Percentiles rank a stretch among this genome's conserved stretches.
Evolutionary conservation across 2,113 vertebrate genomes (phyloP).

Genomic region (Myocastor coypus): DNA sequence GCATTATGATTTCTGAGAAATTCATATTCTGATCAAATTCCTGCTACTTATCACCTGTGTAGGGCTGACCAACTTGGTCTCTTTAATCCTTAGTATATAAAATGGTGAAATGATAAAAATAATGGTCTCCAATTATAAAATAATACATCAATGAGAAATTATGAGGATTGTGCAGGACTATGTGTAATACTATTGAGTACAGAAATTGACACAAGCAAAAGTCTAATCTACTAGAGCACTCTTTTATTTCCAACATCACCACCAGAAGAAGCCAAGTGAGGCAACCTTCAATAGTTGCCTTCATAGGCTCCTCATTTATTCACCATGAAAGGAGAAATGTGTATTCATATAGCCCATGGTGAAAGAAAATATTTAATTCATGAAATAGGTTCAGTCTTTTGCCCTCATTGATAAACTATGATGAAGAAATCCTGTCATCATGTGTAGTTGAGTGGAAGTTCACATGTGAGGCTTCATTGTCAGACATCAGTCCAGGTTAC

Average conservation of each 20-base stretch:
- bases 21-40: background rate
- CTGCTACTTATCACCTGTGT: background rate
- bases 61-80: background rate
- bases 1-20: slow-evolving; percentile 35
- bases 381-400: background rate
- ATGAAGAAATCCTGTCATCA: background rate
- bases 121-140: background rate
- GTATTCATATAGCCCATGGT: background rate
- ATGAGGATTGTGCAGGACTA: background rate
- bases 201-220: background rate
- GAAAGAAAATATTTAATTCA: background rate
- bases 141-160: background rate
- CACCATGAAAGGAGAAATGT: background rate
- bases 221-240: background rate
- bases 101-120: background rate
- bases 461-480: background rate
- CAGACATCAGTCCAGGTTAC: background rate
- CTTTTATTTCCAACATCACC: background rate
- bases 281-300: background rate
- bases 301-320: background rate
- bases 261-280: background rate
- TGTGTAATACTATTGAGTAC: background rate
- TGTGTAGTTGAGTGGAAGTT: background rate
- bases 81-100: background rate
- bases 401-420: background rate